A percentile compares a stretch with the other conserved stretches of the same genome.
Evolutionary conservation across 2,888 invertebrate species (phyloP).

Genomic region (Drosophila pegasa): DNA sequence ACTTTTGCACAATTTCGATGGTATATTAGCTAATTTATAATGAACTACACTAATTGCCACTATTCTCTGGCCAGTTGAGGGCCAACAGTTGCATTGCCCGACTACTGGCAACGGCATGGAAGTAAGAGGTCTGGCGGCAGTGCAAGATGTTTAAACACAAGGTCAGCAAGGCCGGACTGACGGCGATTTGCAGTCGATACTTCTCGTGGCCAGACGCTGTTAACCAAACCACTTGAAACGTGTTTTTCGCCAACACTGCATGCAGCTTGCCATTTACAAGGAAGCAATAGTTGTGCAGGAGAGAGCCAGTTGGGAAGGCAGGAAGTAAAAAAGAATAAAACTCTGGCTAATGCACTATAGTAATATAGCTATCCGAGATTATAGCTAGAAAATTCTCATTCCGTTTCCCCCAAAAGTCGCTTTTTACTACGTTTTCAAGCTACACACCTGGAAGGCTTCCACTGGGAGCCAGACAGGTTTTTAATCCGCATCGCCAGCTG

Average conservation of each 20-base stretch:
- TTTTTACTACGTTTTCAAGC: background rate
- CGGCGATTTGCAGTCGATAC: conserved; percentile 25
- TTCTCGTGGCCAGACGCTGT: conserved; percentile 45
- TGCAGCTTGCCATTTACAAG: conserved; percentile 15
- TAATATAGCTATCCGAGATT: background rate
- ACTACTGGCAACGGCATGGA: conserved; percentile 4
- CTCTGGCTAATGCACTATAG: too few relatives aligned
- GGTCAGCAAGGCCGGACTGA: conserved; percentile 41
- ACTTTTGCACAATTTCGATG: conserved; percentile 43
- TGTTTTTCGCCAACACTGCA: conserved; percentile 34
- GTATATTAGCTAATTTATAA: conserved; percentile 30
- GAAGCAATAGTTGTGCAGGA: background rate
- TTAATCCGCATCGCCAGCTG: conserved; percentile 34
- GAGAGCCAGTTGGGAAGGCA: too few relatives aligned
- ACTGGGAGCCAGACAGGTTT: conserved; percentile 58
- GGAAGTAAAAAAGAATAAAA: background rate
- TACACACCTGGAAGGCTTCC: background rate
- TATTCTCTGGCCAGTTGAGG: conserved; percentile 4
- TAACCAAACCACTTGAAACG: conserved; percentile 37
- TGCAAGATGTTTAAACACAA: conserved; percentile 42
- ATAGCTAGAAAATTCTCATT: background rate
- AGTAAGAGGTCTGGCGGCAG: conserved; percentile 50
- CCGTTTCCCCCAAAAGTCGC: background rate
- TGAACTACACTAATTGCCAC: conserved; percentile 16
- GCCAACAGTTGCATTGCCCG: background rate